Conservation (phyloP, 2,797 vertebrate genomes). For the Harpagifer antarcticus region DNA sequence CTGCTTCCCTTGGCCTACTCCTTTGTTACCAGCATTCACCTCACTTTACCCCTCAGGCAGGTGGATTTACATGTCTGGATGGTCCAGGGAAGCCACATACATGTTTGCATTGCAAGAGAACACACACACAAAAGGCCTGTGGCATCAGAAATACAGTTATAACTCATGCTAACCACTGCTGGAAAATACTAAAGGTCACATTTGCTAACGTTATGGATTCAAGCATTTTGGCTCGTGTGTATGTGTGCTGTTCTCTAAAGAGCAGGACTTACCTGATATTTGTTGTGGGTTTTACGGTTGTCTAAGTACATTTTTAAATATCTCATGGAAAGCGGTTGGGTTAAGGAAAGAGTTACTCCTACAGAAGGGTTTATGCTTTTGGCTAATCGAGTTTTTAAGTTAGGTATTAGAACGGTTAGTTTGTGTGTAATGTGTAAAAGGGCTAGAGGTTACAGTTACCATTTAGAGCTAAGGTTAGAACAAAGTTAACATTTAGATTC, state of each 20-base stretch:
- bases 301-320: slow-evolving; percentile 20
- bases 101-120: slow-evolving; percentile 68
- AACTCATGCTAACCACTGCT: slow-evolving; percentile 37
- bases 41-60: slow-evolving; percentile 83
- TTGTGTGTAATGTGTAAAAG: slow-evolving; percentile 2
- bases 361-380: slow-evolving; percentile 1
- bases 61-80: slow-evolving; percentile 81
- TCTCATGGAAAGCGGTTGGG: slow-evolving; percentile 2
- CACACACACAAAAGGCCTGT: slow-evolving; percentile 33
- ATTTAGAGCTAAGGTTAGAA: slow-evolving; percentile 1
- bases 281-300: slow-evolving; percentile 22
- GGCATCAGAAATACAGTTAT: slow-evolving; percentile 57
- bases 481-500: slow-evolving; percentile 37
- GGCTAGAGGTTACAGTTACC: neutral
- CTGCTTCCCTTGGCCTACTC: slow-evolving; percentile 76
- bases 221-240: slow-evolving; percentile 37
- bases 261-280: neutral
- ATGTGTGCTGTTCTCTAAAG: neutral
- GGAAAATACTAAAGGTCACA: slow-evolving; percentile 50
- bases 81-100: slow-evolving; percentile 52
- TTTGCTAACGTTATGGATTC: slow-evolving; percentile 51
- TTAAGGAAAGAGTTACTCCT: slow-evolving; percentile 13
- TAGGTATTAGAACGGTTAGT: neutral
- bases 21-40: slow-evolving; percentile 84
- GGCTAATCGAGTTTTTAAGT: slow-evolving; percentile 11